Percentiles rank a stretch among this genome's conserved stretches.
phyloP scores from a whole-genome alignment of 2,797 vertebrate species.

The Lepus townsendii region DNA sequence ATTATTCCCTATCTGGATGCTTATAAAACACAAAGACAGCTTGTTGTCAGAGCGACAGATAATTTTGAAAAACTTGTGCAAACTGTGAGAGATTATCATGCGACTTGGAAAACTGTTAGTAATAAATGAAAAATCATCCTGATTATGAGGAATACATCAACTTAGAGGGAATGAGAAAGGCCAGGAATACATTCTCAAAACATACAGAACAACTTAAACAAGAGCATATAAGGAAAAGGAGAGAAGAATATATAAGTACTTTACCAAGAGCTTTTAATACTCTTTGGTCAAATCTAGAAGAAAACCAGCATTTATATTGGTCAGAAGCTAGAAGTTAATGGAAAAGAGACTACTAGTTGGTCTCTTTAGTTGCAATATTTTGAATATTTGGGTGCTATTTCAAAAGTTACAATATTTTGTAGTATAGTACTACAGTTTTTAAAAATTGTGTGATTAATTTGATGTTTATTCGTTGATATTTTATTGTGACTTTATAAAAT shows the following conservation, averaged over 20 bases:
- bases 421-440: background rate
- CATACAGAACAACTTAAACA: slow-evolving; percentile 98
- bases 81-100: slow-evolving; percentile 97
- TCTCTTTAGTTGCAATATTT: background rate
- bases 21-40: slow-evolving; percentile 96
- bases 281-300: slow-evolving; percentile 96
- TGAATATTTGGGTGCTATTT: background rate
- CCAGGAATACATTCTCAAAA: slow-evolving; percentile 96
- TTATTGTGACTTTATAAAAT: background rate
- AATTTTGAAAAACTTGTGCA: slow-evolving; percentile 97
- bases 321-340: slow-evolving; percentile 95
- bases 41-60: slow-evolving; percentile 95
- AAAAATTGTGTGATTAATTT: background rate
- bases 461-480: background rate
- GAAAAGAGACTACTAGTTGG: slow-evolving; percentile 93
- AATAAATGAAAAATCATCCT: slow-evolving; percentile 96
- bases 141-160: slow-evolving; percentile 98
- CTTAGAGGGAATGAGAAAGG: slow-evolving; percentile 97
- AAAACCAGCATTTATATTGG: slow-evolving; percentile 96
- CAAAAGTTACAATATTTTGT: background rate
- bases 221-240: slow-evolving; percentile 97
- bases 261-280: slow-evolving; percentile 97
- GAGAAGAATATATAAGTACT: slow-evolving; percentile 97
- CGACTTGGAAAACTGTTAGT: slow-evolving; percentile 96
- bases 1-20: slow-evolving; percentile 98